A percentile compares a stretch with the other conserved stretches of the same genome.
These are phyloP conservation scores for Meloidogyne hapla DNA, from an alignment of 1,140 invertebrate species.

Conservation along the genomic window DNA sequence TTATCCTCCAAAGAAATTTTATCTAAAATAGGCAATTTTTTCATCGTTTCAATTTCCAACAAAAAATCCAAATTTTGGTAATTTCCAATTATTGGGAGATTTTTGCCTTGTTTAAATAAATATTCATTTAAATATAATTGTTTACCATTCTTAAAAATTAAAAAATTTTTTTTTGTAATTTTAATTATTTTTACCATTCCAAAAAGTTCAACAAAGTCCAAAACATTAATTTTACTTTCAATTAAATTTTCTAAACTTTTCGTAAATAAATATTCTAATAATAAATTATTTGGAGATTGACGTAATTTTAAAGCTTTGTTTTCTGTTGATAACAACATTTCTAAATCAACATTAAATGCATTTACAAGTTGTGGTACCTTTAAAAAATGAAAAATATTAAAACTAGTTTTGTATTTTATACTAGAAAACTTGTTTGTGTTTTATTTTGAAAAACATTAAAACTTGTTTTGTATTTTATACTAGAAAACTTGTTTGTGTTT, in stretches of 20 bases:
- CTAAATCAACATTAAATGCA: background rate
- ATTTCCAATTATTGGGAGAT: background rate
- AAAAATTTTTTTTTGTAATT: background rate
- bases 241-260: conserved; percentile 10
- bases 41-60: background rate
- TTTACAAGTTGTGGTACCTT: background rate
- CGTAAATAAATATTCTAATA: conserved; percentile 1
- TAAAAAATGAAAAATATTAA: background rate
- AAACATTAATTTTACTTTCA: background rate
- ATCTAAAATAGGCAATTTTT: background rate
- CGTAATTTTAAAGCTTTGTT: background rate
- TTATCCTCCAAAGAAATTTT: background rate
- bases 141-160: background rate
- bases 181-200: background rate
- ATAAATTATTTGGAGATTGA: conserved; percentile 8
- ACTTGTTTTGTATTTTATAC: no score
- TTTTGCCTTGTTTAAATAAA: conserved; percentile 1
- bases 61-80: background rate
- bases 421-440: no score
- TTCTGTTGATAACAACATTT: conserved; percentile 8
- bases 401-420: no score
- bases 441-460: no score
- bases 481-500: no score
- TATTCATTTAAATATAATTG: background rate
- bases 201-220: background rate